A percentile compares a stretch with the other conserved stretches of the same genome.
These are phyloP conservation scores for Neopipo cinnamomea DNA, from an alignment of 2,113 vertebrate genomes.

Conservation along the genomic window DNA sequence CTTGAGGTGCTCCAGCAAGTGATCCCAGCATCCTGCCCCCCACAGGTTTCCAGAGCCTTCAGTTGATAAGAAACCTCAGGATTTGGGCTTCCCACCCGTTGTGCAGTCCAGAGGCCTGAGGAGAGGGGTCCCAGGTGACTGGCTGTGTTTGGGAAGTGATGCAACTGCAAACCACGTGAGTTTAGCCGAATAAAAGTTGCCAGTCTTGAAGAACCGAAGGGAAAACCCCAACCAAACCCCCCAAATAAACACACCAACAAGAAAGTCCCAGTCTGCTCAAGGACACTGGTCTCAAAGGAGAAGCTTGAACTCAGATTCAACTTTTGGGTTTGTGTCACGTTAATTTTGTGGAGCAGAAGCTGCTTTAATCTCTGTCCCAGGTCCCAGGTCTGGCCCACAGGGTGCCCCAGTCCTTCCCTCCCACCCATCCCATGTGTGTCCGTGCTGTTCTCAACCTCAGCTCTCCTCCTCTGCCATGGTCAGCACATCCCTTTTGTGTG, in stretches of 20 bases:
- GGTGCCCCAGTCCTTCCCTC: background rate
- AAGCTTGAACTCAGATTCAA: background rate
- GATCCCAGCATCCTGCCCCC: background rate
- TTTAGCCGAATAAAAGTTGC: background rate
- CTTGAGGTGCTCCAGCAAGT: background rate
- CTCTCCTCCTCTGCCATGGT: background rate
- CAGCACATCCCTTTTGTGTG: background rate
- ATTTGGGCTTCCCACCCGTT: background rate
- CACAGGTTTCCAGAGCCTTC: background rate
- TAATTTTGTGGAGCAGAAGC: background rate
- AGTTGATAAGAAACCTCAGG: background rate
- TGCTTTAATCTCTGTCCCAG: background rate
- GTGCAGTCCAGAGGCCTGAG: background rate
- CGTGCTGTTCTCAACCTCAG: background rate
- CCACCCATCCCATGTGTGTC: background rate
- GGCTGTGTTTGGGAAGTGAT: background rate
- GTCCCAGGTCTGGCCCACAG: background rate
- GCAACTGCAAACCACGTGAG: too few relatives aligned
- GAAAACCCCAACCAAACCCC: background rate
- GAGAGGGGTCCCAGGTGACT: background rate
- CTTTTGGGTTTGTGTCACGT: background rate
- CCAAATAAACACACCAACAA: background rate
- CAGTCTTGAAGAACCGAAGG: accelerated
- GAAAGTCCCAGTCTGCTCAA: background rate
- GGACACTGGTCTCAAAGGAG: background rate